Evolutionary conservation across 2,888 invertebrate species (phyloP).

Genomic region (Synanthedon andrenaeformis): DNA sequence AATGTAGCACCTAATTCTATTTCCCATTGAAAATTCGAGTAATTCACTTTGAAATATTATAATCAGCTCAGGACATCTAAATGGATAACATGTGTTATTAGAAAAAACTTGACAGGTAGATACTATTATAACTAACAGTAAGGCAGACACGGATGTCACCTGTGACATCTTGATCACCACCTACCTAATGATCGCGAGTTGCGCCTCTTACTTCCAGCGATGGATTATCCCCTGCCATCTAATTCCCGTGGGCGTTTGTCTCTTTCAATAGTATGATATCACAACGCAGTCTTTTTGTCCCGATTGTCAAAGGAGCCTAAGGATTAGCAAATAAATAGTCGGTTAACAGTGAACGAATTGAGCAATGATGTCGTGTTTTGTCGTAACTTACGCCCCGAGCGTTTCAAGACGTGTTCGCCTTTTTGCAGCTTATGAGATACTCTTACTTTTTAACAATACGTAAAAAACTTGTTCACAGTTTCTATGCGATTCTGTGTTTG

Average conservation of each 20-base stretch:
- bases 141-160: no score
- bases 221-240: constrained; percentile 8
- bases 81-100: no score
- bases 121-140: no score
- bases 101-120: no score
- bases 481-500: no score
- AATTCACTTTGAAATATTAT: no score
- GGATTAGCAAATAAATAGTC: constrained; percentile 36
- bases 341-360: constrained; percentile 55
- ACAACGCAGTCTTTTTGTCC: constrained; percentile 32
- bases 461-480: constrained; percentile 13
- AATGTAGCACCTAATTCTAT: no score
- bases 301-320: constrained; percentile 26
- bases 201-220: not conserved
- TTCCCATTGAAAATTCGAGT: no score
- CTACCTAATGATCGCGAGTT: not conserved
- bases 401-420: constrained; percentile 39
- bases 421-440: constrained; percentile 45
- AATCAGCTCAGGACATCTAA: no score
- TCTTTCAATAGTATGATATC: constrained; percentile 1
- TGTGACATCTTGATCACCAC: not conserved
- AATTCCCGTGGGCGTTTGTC: not conserved
- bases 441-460: constrained; percentile 23
- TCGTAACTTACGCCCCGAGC: constrained; percentile 45
- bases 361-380: constrained; percentile 32